These are phyloP conservation scores for Trachurus trachurus DNA, from an alignment of 2,797 vertebrate species.

Conservation along the genomic window DNA sequence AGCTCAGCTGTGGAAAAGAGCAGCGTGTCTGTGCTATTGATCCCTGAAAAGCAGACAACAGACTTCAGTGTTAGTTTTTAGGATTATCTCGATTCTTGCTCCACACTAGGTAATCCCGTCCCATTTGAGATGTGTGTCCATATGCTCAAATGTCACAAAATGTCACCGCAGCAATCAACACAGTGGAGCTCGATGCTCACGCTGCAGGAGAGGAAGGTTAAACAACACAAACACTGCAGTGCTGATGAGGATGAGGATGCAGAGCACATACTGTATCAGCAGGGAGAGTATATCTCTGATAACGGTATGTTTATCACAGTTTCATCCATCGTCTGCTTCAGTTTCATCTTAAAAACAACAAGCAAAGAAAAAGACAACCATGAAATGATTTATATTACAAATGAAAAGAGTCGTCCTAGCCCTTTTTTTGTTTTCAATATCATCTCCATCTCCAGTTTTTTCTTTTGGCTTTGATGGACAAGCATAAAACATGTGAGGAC, in stretches of 20 bases:
- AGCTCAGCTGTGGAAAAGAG: conserved; percentile 61
- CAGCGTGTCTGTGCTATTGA: conserved; percentile 59
- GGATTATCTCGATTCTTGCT: conserved; percentile 92
- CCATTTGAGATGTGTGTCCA: conserved; percentile 77
- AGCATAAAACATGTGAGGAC: neutral
- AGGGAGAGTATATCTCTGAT: conserved; percentile 7
- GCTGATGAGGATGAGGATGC: conserved; percentile 32
- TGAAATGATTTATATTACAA: neutral
- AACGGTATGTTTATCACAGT: neutral
- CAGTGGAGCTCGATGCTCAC: conserved; percentile 12
- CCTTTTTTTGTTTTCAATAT: too few species aligned
- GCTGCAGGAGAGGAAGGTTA: conserved; percentile 51
- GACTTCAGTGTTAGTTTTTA: conserved; percentile 87
- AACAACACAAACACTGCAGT: conserved; percentile 53
- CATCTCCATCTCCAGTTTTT: neutral
- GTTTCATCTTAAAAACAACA: neutral
- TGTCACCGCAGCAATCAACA: conserved; percentile 90
- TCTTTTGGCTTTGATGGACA: neutral
- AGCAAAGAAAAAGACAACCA: neutral
- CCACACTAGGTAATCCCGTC: conserved; percentile 87
- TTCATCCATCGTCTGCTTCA: neutral
- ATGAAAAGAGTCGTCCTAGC: neutral
- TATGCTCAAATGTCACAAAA: conserved; percentile 91
- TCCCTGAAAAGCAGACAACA: conserved; percentile 67
- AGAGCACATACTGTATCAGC: conserved; percentile 27